Evolutionary conservation across 2,888 invertebrate genomes (phyloP).

Genomic region (Apodemia mormo): DNA sequence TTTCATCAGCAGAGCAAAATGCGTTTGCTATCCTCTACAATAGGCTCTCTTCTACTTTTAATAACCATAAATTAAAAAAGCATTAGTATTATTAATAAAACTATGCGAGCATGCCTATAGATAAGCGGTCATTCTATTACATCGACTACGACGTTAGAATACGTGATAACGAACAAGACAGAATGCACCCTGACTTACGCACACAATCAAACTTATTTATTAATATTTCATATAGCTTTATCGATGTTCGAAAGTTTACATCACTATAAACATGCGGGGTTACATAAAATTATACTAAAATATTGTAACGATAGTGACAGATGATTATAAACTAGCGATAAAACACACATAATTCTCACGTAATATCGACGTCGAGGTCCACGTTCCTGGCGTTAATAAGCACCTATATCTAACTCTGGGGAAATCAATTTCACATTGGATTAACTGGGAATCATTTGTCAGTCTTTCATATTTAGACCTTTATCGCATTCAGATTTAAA

Average conservation of each 20-base stretch:
- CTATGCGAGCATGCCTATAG: too few species aligned
- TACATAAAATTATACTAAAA: constrained; percentile 78
- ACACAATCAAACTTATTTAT: too few species aligned
- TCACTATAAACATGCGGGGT: constrained; percentile 60
- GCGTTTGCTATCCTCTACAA: too few species aligned
- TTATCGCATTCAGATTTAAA: neutral
- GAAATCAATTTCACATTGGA: constrained; percentile 66
- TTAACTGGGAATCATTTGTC: constrained; percentile 35
- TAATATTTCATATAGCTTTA: neutral
- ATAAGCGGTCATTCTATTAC: too few species aligned
- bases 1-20: too few species aligned
- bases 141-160: too few species aligned
- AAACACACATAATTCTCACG: constrained; percentile 79
- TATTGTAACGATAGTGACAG: constrained; percentile 81
- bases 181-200: too few species aligned
- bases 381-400: constrained; percentile 56
- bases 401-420: constrained; percentile 50
- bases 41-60: too few species aligned
- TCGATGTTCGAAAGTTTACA: constrained; percentile 34
- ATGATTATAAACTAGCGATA: constrained; percentile 81
- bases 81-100: too few species aligned
- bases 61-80: too few species aligned
- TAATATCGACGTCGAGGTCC: constrained; percentile 55
- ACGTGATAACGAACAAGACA: too few species aligned
- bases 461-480: neutral